Base-by-base conservation (phyloP, 2,113 vertebrate genomes). In the Pipra filicauda region DNA sequence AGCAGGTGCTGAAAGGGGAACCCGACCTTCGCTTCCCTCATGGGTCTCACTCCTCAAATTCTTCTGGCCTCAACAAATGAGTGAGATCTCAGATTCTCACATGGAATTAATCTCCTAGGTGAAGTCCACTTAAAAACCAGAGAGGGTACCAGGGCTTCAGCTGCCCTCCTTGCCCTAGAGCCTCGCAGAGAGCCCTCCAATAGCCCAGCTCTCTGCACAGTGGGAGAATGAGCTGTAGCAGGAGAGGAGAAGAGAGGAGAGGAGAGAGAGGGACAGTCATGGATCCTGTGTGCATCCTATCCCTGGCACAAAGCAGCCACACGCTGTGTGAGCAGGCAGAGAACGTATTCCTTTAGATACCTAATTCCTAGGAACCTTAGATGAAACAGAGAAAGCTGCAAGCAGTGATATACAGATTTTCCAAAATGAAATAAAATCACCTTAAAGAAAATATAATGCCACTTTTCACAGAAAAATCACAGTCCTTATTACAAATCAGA, bases 391-490 rank as follows among this genome's bases (percentile, higher is more conserved):
- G 52, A 80, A 78, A 64, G 46, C 66, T 75, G 49, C n/a, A 76
- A 69, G 79, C 39, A 81, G 14, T 6, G 14, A 77, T 4, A 51
- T 0, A 48, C 12, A 55, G 30, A 59, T 75, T 31, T 89, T 72
- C 49, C 61, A 89, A 89, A 89, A 55, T 6, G 5, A 93, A 93
- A 89, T 57, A 89, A 85, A 85, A 89, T 57, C 43, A 84, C 37
- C 33, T 46, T 43, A 43, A 93, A 76, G 35, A 72, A 88, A 35
- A 83, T 24, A 35, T 0, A 19, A 80, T 46, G 24, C 8, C 58
- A 46, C 39, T 44, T 20, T 85, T 39, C 44, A 66, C 23, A 88
- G 51, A 62, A 88, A 88, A 79, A 70, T 4, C 4, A 7, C 4
- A 73, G 41, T 66, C 37, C 62, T 59, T 49, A 12, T 66, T 19